phyloP scores from a whole-genome alignment of 2,888 invertebrate species.

The Onthophagus sagittarius region DNA sequence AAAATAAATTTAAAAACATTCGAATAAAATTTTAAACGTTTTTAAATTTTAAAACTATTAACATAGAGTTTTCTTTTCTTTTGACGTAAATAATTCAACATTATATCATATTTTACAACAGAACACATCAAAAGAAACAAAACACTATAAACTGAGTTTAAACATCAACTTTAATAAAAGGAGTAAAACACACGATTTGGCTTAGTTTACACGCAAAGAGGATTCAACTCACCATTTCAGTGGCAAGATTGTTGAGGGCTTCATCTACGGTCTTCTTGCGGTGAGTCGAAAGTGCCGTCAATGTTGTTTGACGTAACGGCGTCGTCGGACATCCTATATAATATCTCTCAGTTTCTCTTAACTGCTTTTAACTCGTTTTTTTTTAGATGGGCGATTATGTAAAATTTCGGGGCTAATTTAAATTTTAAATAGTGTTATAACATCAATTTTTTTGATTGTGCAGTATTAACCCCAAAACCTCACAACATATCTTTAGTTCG shows the following conservation, averaged over 20 bases:
- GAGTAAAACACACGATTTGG: neutral
- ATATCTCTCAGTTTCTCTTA: slow-evolving; percentile 2
- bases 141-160: neutral
- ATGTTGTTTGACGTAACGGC: slow-evolving; percentile 51
- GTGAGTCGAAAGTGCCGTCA: slow-evolving; percentile 49
- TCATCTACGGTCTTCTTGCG: slow-evolving; percentile 63
- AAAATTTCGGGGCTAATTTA: slow-evolving; percentile 1
- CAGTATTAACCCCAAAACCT: slow-evolving; percentile 13
- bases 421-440: neutral
- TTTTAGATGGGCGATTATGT: neutral
- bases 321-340: slow-evolving; percentile 61
- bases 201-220: slow-evolving; percentile 22
- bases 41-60: too few species aligned
- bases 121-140: neutral
- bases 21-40: too few species aligned
- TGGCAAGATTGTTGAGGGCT: slow-evolving; percentile 75
- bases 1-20: too few species aligned
- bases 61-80: too few species aligned
- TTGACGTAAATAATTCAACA: too few species aligned
- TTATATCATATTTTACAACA: too few species aligned
- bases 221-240: slow-evolving; percentile 74
- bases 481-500: neutral
- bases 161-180: neutral
- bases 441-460: neutral
- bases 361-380: neutral